Percentiles rank a stretch among this genome's conserved stretches.
These are phyloP conservation scores for Tuberolachnus salignus DNA, from an alignment of 2,888 invertebrate genomes.

Conservation along the genomic window DNA sequence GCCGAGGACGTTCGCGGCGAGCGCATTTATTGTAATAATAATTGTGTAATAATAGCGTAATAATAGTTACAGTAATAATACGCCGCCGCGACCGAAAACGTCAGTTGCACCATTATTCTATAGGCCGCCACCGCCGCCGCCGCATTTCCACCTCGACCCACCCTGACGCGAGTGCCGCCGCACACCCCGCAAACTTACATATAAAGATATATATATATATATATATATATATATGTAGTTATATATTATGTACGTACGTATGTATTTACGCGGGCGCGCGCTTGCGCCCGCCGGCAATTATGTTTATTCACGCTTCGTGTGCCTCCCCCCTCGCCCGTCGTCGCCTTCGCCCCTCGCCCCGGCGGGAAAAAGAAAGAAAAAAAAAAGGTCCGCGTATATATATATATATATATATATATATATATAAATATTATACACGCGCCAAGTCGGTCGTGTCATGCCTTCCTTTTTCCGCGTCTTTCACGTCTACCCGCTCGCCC, in stretches of 20 bases:
- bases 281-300: constrained; percentile 51
- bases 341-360: not conserved
- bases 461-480: constrained; percentile 9
- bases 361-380: constrained; percentile 19
- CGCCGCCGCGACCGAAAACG: constrained; percentile 28
- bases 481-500: not conserved
- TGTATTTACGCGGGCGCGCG: constrained; percentile 35
- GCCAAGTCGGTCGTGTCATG: constrained; percentile 48
- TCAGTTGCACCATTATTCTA: constrained; percentile 49
- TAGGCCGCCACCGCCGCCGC: not conserved
- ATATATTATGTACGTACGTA: too few relatives aligned
- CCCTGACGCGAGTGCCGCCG: not conserved
- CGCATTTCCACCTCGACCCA: not conserved
- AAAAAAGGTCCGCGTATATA: constrained; percentile 23
- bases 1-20: constrained; percentile 26
- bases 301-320: constrained; percentile 51
- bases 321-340: not conserved
- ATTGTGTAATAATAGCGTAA: too few relatives aligned
- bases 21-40: constrained; percentile 50
- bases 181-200: too few relatives aligned
- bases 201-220: too few relatives aligned
- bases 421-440: not conserved
- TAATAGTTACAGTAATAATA: too few relatives aligned
- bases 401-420: not conserved
- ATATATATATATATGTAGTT: too few relatives aligned